Evolutionary conservation across 1,140 invertebrate genomes (phyloP), one percentile per base, ranked within the genome.

Genomic region (Tetraneura akinire): DNA sequence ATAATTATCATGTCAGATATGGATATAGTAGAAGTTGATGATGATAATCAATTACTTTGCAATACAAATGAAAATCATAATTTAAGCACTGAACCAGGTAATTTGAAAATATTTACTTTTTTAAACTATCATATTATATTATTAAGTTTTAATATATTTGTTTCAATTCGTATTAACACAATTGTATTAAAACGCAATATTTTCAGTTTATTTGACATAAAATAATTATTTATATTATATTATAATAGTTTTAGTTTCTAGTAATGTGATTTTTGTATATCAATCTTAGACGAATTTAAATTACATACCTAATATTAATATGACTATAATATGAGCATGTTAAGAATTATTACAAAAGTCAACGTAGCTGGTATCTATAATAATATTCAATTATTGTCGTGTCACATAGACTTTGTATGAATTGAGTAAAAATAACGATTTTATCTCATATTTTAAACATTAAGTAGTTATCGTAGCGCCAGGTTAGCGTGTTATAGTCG

Each of bases 401-500:
- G 68, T 71, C 8, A 8, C 47, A 21, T 47, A 68, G 66, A 68
- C 13, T 32, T 51, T 13, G 9, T 51, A 29, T 21, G 18, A 18
- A 49, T 51, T 51, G 68, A 51, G 68, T 71, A 74, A 74, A 57
- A 55, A 74, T 74, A 55, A 78, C 74, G 51, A 78, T 60, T 45
- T 60, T 55, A 45, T 62, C 53, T 78, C 74, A 78, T 45, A 47
- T 78, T 78, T 78, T 55, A 32, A 62, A 18, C 74, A 62, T 62
- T 62, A 62, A 78, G 37, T 60, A 78, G 51, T 78, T 62, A 62
- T 57, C 26, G 37, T 57, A 78, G 55, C 23, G 16, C 23, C 32
- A 60, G 74, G 74, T 62, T 78, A 47, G 74, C 74, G 74, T 78
- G 74, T n/a, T 78, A 21, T 45, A 78, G 55, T 78, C 37, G 21